Evolutionary conservation across 1,140 invertebrate genomes (phyloP).

Genomic region (Eufriesea mexicana): DNA sequence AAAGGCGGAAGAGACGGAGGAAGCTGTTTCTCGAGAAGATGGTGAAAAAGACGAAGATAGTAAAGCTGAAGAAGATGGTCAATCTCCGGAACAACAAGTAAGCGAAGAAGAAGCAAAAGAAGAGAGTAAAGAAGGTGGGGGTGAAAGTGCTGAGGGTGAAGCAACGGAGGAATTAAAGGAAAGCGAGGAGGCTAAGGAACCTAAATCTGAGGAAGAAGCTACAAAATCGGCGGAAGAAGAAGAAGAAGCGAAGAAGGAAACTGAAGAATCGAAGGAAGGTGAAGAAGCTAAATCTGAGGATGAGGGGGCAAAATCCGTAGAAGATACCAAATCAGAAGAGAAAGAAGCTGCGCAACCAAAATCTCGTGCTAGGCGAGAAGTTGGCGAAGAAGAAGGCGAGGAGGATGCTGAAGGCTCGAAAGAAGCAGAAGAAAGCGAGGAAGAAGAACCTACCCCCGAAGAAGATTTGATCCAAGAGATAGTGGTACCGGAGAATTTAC

Average conservation of each 20-base stretch:
- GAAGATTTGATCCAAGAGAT: constrained; percentile 86
- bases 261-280: constrained; percentile 64
- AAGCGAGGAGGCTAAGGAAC: constrained; percentile 25
- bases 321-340: constrained; percentile 73
- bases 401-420: constrained; percentile 81
- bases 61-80: constrained; percentile 35
- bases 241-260: constrained; percentile 15
- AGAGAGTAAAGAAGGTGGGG: constrained; percentile 36
- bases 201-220: constrained; percentile 43
- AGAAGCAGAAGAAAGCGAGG: constrained; percentile 72
- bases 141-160: constrained; percentile 26
- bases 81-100: constrained; percentile 18
- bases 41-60: constrained; percentile 33
- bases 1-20: constrained; percentile 39
- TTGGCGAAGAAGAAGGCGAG: constrained; percentile 58
- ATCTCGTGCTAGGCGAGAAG: constrained; percentile 45
- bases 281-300: constrained; percentile 58
- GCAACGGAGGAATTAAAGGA: constrained; percentile 40
- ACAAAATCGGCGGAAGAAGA: constrained; percentile 38
- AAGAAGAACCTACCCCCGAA: constrained; percentile 77
- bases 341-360: constrained; percentile 70
- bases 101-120: constrained; percentile 39
- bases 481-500: constrained; percentile 89
- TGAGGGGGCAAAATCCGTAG: constrained; percentile 75
- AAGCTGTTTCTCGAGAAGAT: constrained; percentile 23